Evolutionary conservation across 2,888 invertebrate species (phyloP).

Genomic region (Podabrus alpinus): DNA sequence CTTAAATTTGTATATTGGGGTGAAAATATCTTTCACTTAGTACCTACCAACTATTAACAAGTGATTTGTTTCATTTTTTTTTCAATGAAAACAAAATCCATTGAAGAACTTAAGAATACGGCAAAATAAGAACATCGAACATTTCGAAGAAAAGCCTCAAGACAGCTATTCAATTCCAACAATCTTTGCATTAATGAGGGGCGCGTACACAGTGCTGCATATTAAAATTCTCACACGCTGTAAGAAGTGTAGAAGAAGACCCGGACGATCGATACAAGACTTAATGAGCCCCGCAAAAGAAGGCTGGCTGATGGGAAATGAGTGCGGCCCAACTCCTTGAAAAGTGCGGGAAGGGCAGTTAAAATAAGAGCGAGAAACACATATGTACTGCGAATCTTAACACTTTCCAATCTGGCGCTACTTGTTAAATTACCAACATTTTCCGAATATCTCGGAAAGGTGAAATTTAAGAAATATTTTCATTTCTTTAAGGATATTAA

Average conservation of each 20-base stretch:
- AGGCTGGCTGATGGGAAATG: conserved; percentile 47
- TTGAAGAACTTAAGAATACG: conserved; percentile 3
- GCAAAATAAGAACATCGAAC: conserved; percentile 25
- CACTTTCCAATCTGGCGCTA: conserved; percentile 9
- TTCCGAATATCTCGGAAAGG: not conserved
- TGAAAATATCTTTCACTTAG: not conserved
- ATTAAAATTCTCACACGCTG: conserved; percentile 55
- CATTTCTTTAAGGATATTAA: not conserved
- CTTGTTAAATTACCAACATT: not conserved
- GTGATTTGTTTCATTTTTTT: not conserved
- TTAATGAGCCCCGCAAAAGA: conserved; percentile 54
- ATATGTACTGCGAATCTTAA: conserved; percentile 30
- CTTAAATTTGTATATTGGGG: not conserved
- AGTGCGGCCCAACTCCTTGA: conserved; percentile 32
- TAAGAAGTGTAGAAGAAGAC: conserved; percentile 50
- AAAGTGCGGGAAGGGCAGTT: conserved; percentile 34
- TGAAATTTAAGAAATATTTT: not conserved
- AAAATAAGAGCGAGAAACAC: conserved; percentile 36
- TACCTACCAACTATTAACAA: not conserved
- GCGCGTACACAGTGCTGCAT: conserved; percentile 51
- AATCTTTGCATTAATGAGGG: conserved; percentile 53
- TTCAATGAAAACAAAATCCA: not conserved
- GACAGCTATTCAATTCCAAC: conserved; percentile 48
- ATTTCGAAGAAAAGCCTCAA: conserved; percentile 35
- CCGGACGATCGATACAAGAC: conserved; percentile 51